Evolutionary conservation across 37 sponge, comb jelly and placozoan genomes (phyloP).

Genomic region (Dysidea cf. avara): DNA sequence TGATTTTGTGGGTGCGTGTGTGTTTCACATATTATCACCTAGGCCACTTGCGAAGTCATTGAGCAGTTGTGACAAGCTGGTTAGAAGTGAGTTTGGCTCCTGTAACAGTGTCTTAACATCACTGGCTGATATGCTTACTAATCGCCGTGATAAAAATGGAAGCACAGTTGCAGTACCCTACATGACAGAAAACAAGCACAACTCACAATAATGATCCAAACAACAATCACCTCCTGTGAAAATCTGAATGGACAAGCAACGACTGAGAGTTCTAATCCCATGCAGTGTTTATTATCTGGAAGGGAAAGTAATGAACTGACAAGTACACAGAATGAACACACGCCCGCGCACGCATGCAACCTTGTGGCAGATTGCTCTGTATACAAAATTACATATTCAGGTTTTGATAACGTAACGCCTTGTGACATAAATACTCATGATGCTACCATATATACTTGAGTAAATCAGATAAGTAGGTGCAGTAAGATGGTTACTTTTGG

Average conservation of each 20-base stretch:
- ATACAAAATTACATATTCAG: too few species aligned
- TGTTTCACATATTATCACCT: conserved; percentile 26
- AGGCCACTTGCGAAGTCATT: conserved; percentile 23
- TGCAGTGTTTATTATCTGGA: conserved; percentile 84
- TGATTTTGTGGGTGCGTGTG: conserved; percentile 7
- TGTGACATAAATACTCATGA: too few species aligned
- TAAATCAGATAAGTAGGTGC: too few species aligned
- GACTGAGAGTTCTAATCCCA: conserved; percentile 72
- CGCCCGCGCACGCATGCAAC: background rate
- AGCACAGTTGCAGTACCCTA: conserved; percentile 54
- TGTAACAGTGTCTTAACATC: conserved; percentile 47
- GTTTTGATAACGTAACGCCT: too few species aligned
- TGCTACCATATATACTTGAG: too few species aligned
- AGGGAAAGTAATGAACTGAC: background rate
- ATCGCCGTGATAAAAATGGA: conserved; percentile 33
- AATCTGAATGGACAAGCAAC: conserved; percentile 73
- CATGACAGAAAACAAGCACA: background rate
- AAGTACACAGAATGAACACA: conserved; percentile 10
- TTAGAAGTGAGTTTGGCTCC: conserved; percentile 62
- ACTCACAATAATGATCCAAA: too few species aligned
- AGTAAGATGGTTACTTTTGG: too few species aligned
- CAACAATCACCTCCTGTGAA: conserved; percentile 67
- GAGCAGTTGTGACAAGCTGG: conserved; percentile 28
- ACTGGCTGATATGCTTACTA: conserved; percentile 28
- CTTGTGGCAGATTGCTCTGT: too few species aligned